Conservation (phyloP, 2,113 vertebrate genomes). For the Dendropsophus ebraccatus region DNA sequence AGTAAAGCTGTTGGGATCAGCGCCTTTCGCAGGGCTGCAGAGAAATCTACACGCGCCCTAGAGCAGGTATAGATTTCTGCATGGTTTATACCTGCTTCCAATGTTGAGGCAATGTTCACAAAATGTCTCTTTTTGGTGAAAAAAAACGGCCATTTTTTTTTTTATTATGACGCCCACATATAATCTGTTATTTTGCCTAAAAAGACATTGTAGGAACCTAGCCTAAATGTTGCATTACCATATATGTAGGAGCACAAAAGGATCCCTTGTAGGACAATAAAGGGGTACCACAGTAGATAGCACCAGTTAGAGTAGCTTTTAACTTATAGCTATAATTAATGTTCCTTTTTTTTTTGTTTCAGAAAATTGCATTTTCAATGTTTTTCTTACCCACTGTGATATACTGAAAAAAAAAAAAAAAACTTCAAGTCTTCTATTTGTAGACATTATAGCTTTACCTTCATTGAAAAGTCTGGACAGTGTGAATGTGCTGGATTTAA, state of each 20-base stretch:
- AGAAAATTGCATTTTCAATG: neutral
- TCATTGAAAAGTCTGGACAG: neutral
- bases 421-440: neutral
- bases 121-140: no score
- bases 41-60: no score
- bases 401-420: neutral
- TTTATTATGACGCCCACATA: no score
- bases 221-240: constrained; percentile 15
- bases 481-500: constrained; percentile 49
- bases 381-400: neutral
- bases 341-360: neutral
- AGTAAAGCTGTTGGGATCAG: no score
- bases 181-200: no score
- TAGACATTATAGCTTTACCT: constrained; percentile 50
- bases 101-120: no score
- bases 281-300: neutral
- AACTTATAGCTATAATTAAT: neutral
- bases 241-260: neutral
- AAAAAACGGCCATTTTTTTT: no score
- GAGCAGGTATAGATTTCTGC: no score
- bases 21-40: no score
- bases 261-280: neutral
- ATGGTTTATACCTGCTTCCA: no score
- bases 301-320: neutral
- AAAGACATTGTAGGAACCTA: no score